phyloP scores from a whole-genome alignment of 2,113 vertebrate genomes.

The Cyprinus carpio region DNA sequence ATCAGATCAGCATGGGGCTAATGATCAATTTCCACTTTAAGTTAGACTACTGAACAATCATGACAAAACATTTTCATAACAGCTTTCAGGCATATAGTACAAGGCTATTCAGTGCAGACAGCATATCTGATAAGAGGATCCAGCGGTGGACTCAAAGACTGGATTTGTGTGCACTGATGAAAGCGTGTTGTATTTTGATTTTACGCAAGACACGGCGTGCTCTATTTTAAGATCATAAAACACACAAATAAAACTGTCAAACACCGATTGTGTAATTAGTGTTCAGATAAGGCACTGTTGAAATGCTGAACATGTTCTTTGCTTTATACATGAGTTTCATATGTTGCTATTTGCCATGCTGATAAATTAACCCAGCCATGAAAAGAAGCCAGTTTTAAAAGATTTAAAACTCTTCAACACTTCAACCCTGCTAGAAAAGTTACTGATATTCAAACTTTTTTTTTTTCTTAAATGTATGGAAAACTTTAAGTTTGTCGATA shows the following conservation, averaged over 20 bases:
- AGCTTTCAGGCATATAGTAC: neutral
- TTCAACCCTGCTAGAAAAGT: neutral
- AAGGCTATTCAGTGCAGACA: neutral
- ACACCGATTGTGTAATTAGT: neutral
- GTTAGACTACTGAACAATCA: constrained; percentile 20
- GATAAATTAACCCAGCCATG: neutral
- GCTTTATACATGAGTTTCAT: neutral
- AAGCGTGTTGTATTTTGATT: neutral
- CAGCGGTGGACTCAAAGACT: neutral
- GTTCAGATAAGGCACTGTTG: neutral
- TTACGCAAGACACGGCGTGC: neutral
- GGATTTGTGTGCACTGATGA: constrained; percentile 6
- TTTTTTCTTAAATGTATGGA: neutral
- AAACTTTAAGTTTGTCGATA: neutral
- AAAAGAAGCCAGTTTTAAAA: neutral
- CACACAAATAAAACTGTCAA: neutral
- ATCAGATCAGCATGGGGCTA: constrained; percentile 24
- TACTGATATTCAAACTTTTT: neutral
- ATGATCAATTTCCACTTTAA: constrained; percentile 35
- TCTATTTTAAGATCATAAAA: neutral
- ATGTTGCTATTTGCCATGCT: neutral
- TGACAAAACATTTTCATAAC: constrained; percentile 17
- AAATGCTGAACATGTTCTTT: neutral
- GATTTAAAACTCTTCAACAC: neutral
- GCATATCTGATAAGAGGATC: constrained; percentile 33